Conservation (phyloP, 2,797 vertebrate genomes). For the Chrosomus eos region DNA sequence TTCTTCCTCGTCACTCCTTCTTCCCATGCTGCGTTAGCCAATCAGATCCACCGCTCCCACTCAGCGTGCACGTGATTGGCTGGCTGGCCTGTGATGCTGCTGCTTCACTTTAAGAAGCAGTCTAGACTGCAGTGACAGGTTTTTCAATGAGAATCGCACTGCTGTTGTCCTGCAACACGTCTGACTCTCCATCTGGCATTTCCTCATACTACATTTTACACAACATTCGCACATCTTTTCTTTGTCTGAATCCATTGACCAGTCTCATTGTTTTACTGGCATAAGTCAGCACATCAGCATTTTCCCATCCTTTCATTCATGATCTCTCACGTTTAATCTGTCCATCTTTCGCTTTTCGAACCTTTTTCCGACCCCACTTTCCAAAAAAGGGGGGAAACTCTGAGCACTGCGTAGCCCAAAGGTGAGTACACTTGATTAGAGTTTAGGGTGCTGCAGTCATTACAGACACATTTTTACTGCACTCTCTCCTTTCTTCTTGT, state of each 20-base stretch:
- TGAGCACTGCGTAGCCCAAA: constrained; percentile 63
- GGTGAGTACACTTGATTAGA: constrained; percentile 73
- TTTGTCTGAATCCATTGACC: constrained; percentile 45
- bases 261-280: constrained; percentile 42
- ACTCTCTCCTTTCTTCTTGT: constrained; percentile 29
- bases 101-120: constrained; percentile 75
- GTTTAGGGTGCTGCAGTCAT: constrained; percentile 42
- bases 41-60: constrained; percentile 52
- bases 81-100: constrained; percentile 64
- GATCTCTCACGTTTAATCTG: constrained; percentile 34
- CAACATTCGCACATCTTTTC: constrained; percentile 11
- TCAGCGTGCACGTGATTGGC: constrained; percentile 67
- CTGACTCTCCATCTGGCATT: constrained; percentile 71
- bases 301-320: constrained; percentile 38
- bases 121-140: constrained; percentile 74
- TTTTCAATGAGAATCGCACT: constrained; percentile 57
- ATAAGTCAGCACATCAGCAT: constrained; percentile 22
- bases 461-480: constrained; percentile 50
- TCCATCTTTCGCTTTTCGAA: constrained; percentile 42
- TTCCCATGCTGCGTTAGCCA: constrained; percentile 60
- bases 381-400: constrained; percentile 60
- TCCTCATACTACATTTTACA: constrained; percentile 48
- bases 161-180: constrained; percentile 54
- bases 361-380: constrained; percentile 44
- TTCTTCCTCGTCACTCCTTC: constrained; percentile 16